Evolutionary conservation across 2,797 vertebrate species (phyloP), one percentile per base, ranked within the genome.

Genomic region (Eupleurogrammus muticus): DNA sequence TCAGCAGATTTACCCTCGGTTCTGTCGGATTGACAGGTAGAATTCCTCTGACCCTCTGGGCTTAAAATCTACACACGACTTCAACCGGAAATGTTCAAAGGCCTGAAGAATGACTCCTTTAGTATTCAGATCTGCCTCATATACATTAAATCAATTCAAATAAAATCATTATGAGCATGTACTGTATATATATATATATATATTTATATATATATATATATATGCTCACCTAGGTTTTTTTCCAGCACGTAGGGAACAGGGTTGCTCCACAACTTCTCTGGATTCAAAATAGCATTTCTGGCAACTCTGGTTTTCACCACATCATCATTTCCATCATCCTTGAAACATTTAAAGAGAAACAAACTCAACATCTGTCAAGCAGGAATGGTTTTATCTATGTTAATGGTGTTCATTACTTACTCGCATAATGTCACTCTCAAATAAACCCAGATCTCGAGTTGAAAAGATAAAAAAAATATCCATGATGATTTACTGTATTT

Each of bases 21-120:
- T 89, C 61, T 93, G 93, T 77, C 93, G 82, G 34, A 96, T 89
- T 19, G 90, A 92, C 79, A 96, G 90, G 49, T 94, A 96, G 80
- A 94, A 92, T 38, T 82, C 6, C 87, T 96, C 95, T 50, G 92
- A 93, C 47, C 80, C 6, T 92, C 94, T 94, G 38, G 94, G 95
- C 71, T 93, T 95, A 85, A 96, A 96, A 85, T 96, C 93, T 53
- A 96, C 93, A 76, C 96, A 96, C 0, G 94, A 92, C 90, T 95
- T 96, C n/a, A 96, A 82, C 56, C 94, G 90, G 79, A 95, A 95
- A n/a, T 86, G 94, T 70, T 96, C 96, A 83, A 96, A 94, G 5
- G 95, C 95, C 59, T 92, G 89, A 46, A 96, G 84, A 71, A 96
- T 94, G 51, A 95, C 60, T 46, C 92, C 95, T 85, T 94, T 96